phyloP scores from a whole-genome alignment of 2,888 invertebrate species.

The Microctonus hyperodae region DNA sequence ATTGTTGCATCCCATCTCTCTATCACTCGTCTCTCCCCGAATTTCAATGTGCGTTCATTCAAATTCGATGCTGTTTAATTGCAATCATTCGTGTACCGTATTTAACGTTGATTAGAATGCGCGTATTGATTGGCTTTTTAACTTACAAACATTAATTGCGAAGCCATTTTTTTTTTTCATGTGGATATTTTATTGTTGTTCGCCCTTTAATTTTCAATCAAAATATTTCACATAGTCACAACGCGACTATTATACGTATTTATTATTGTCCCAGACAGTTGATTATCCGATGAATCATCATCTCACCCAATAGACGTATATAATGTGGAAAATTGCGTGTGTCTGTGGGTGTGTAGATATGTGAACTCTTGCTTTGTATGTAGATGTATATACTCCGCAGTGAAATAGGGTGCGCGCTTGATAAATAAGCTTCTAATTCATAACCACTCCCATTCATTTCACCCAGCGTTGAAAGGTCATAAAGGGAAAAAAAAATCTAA shows the following conservation, averaged over 20 bases:
- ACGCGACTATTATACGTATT: background rate
- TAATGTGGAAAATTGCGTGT: background rate
- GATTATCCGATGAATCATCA: constrained; percentile 13
- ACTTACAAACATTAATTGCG: constrained; percentile 26
- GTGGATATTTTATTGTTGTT: background rate
- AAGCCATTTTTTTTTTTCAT: constrained; percentile 5
- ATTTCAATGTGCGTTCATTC: background rate
- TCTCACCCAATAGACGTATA: constrained; percentile 2
- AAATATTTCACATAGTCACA: background rate
- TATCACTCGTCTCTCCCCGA: background rate
- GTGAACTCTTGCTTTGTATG: background rate
- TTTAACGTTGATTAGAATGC: constrained; percentile 14
- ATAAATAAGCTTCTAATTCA: constrained; percentile 35
- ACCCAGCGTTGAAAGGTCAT: constrained; percentile 14
- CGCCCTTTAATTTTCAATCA: constrained; percentile 18
- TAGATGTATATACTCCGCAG: background rate
- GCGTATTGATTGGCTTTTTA: constrained; percentile 19
- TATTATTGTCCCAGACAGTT: background rate
- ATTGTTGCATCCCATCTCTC: background rate
- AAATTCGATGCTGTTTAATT: constrained; percentile 23
- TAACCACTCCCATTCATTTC: constrained; percentile 36
- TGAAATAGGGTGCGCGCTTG: constrained; percentile 24
- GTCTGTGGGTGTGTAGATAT: constrained; percentile 1
- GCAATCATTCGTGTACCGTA: background rate
- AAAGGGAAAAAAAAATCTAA: constrained; percentile 10